Evolutionary conservation across 2,888 invertebrate genomes (phyloP).

Genomic region (Tiphia femorata): DNA sequence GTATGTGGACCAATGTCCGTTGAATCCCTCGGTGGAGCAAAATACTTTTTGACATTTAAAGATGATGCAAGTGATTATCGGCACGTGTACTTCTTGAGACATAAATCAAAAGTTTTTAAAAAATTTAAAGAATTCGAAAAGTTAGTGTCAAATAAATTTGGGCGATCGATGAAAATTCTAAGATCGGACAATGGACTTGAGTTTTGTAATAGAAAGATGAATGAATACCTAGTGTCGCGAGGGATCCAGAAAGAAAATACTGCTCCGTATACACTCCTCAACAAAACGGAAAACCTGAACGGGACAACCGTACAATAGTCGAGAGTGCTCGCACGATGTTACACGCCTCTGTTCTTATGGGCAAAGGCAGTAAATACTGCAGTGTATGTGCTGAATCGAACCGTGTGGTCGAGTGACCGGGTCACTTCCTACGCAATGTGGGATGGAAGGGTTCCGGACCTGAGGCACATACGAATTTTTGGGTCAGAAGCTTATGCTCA

Average conservation of each 20-base stretch:
- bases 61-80: neutral
- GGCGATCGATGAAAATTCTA: neutral
- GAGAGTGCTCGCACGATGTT: slow-evolving; percentile 4
- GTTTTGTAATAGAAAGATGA: neutral
- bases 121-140: slow-evolving; percentile 1
- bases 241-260: neutral
- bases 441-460: neutral
- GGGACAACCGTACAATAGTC: neutral
- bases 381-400: neutral
- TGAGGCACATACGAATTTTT: neutral
- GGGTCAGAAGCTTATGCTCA: slow-evolving; percentile 4
- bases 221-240: neutral
- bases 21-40: neutral
- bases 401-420: neutral
- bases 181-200: slow-evolving; percentile 1
- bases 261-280: neutral
- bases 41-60: slow-evolving; percentile 2
- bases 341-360: neutral
- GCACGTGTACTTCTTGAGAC: neutral
- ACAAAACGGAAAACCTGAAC: neutral
- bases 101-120: neutral
- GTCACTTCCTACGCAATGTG: slow-evolving; percentile 6
- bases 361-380: neutral
- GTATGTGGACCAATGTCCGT: neutral
- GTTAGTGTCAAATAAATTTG: neutral